Conservation (phyloP, 2,888 invertebrate genomes). For the Megastigmus dorsalis region DNA sequence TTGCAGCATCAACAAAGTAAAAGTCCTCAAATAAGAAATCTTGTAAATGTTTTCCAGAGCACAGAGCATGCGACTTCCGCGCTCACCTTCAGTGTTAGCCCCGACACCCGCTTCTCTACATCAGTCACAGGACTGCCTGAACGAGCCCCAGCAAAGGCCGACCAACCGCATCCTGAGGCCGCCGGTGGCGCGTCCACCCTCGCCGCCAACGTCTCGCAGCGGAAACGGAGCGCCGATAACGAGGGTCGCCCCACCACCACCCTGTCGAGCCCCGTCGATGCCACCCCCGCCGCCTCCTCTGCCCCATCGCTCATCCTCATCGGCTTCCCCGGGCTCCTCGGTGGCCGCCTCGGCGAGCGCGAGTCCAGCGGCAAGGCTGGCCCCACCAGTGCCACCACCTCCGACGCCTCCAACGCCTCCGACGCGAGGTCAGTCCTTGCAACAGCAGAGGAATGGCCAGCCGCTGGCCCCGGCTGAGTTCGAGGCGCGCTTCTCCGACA, state of each 20-base stretch:
- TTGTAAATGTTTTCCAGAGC: constrained; percentile 75
- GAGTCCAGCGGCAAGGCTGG: constrained; percentile 59
- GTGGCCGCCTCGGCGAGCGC: constrained; percentile 30
- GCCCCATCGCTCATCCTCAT: constrained; percentile 65
- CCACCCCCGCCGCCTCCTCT: constrained; percentile 72
- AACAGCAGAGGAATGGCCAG: constrained; percentile 50
- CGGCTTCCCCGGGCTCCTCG: constrained; percentile 50
- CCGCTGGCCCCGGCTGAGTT: constrained; percentile 76
- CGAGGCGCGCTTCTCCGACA: constrained; percentile 81
- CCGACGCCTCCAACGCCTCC: constrained; percentile 76
- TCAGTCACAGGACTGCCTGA: constrained; percentile 76
- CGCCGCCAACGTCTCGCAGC: constrained; percentile 74
- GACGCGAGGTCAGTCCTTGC: constrained; percentile 68
- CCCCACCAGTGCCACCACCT: constrained; percentile 68
- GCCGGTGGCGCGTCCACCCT: constrained; percentile 79
- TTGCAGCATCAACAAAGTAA: neutral
- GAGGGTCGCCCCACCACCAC: constrained; percentile 70
- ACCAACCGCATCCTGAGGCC: constrained; percentile 76
- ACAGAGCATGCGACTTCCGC: constrained; percentile 89
- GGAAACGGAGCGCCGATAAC: constrained; percentile 56
- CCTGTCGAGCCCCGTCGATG: constrained; percentile 65
- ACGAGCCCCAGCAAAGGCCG: constrained; percentile 71
- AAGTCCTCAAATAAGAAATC: constrained; percentile 56
- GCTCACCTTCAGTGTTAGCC: constrained; percentile 79
- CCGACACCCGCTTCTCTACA: constrained; percentile 76